phyloP scores from a whole-genome alignment of 2,888 invertebrate species.

The Drosophila gaucha region DNA sequence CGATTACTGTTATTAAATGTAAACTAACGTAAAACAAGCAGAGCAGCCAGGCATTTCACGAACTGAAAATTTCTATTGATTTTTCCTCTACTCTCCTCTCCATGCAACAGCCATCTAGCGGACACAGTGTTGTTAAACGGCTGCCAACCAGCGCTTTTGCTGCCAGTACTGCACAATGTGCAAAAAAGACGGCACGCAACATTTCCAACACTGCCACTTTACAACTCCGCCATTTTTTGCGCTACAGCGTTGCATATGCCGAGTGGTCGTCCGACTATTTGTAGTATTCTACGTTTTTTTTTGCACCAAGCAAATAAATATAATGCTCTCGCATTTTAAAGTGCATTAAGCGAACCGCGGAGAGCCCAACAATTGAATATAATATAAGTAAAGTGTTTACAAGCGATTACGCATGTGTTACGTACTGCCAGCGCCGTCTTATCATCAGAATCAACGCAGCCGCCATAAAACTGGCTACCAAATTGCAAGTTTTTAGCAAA shows the following conservation, averaged over 20 bases:
- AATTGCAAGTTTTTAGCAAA: slow-evolving; percentile 36
- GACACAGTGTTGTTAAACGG: slow-evolving; percentile 37
- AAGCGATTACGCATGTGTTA: slow-evolving; percentile 68
- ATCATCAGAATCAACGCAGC: slow-evolving; percentile 47
- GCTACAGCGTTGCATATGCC: slow-evolving; percentile 65
- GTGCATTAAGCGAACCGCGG: slow-evolving; percentile 29
- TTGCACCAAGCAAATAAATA: slow-evolving; percentile 18
- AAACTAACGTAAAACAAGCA: slow-evolving; percentile 70
- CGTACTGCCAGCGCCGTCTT: slow-evolving; percentile 58
- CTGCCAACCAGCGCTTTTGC: neutral
- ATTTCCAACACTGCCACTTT: slow-evolving; percentile 31
- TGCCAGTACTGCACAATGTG: slow-evolving; percentile 20
- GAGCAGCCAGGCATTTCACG: slow-evolving; percentile 67
- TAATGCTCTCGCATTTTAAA: slow-evolving; percentile 45
- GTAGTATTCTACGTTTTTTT: slow-evolving; percentile 33
- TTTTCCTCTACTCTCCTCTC: slow-evolving; percentile 79
- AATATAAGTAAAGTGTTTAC: slow-evolving; percentile 14
- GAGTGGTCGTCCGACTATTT: slow-evolving; percentile 50
- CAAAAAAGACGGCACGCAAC: too few relatives aligned
- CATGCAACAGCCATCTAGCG: slow-evolving; percentile 60
- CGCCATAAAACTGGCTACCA: slow-evolving; percentile 43
- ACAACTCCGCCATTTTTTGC: slow-evolving; percentile 72
- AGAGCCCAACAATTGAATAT: slow-evolving; percentile 5
- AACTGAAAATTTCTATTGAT: slow-evolving; percentile 84
- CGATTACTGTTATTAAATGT: slow-evolving; percentile 53